Evolutionary conservation across 2,797 vertebrate species (phyloP), one percentile per base, ranked within the genome.

Genomic region (Rhynchonycteris naso): DNA sequence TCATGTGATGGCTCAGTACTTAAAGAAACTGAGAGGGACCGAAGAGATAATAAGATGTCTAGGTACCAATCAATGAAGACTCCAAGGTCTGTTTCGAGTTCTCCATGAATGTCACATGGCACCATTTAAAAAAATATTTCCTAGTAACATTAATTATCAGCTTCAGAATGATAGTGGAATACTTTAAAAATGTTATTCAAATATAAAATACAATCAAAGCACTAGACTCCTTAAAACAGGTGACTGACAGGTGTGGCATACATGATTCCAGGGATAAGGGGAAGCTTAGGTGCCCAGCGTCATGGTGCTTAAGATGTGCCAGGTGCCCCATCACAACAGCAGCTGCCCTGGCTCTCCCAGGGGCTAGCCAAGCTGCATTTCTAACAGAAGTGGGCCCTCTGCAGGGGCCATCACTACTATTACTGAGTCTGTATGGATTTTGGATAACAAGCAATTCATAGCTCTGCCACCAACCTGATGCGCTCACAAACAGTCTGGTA

Each of bases 401-500:
- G 21, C 21, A 59, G 15, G 30, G 16, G 56, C 0, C 16, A 30
- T 52, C 13, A 47, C 30, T 47, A 26, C 26, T 19, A 43, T 4
- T 26, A 47, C 65, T 47, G 22, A 21, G 19, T 3, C 26, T 13
- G 4, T 56, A 15, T 10, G 47, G 15, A 69, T 43, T 65, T 79
- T 52, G 38, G 50, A 30, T 14, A 91, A 81, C 14, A 90, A 83
- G 71, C 81, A 52, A 88, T 90, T 12, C 24, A 4, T 21, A 50
- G n/a, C 65, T 18, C 91, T 56, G 28, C n/a, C 88, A 98, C 99
- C 97, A 95, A 99, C 99, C 99, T 98, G 96, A 99, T 99, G 88
- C 99, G 99, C 96, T 99, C 99, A 91, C 99, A 98, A 97, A 99
- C 98, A 66, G 98, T 98, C 65, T 98, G 97, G 93, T 99, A 99